These are phyloP conservation scores for Melanocharis versteri DNA, from an alignment of 2,113 vertebrate species.

Conservation along the genomic window DNA sequence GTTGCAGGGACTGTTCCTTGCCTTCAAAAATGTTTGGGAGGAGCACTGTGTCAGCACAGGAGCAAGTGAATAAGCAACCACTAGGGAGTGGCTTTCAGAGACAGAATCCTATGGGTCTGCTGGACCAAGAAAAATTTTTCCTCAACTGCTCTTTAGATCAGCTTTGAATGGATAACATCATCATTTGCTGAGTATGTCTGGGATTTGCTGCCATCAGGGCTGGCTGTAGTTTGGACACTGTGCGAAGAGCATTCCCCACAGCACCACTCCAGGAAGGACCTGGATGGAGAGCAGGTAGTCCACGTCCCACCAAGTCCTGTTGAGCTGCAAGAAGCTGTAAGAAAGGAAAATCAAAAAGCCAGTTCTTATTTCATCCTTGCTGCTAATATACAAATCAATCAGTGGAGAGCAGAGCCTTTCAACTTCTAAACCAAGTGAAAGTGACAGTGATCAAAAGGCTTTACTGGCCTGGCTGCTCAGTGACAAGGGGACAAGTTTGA, in stretches of 20 bases:
- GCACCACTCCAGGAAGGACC: not conserved
- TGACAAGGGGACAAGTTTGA: not conserved
- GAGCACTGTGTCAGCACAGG: rapidly evolving
- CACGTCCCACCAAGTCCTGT: not conserved
- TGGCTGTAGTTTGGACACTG: not conserved
- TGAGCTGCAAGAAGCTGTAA: not conserved
- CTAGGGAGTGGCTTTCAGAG: not conserved
- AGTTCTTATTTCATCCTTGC: not conserved
- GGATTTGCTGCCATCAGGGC: not conserved
- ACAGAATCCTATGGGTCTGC: not conserved
- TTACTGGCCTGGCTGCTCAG: not conserved
- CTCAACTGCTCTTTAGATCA: not conserved
- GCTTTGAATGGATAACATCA: not conserved
- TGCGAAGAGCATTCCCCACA: not conserved
- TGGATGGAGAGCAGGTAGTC: not conserved
- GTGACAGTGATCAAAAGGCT: not conserved
- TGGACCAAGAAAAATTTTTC: not conserved
- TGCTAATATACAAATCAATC: not conserved
- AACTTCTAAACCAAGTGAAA: not conserved
- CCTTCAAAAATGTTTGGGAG: not conserved
- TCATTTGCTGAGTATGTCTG: not conserved
- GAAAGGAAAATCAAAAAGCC: not conserved
- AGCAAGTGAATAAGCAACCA: not conserved
- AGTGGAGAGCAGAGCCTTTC: not conserved
- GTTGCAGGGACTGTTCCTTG: not conserved